Conservation (phyloP, 2,113 vertebrate species). For the Microcebus murinus region DNA sequence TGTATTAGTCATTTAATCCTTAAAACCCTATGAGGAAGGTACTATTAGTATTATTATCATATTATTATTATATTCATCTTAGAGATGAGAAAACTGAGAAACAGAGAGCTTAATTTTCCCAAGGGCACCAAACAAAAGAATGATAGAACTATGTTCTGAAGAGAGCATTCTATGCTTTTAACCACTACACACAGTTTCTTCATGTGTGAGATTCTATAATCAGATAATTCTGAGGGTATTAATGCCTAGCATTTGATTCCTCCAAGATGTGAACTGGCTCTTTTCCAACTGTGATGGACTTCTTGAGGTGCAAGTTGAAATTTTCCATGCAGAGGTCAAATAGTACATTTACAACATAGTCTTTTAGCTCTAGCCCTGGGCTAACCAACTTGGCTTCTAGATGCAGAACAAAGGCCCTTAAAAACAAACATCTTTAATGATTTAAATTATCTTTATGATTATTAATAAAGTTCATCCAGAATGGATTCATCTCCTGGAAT, state of each 20-base stretch:
- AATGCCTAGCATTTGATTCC: neutral
- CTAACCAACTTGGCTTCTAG: neutral
- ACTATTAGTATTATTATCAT: neutral
- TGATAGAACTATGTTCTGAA: neutral
- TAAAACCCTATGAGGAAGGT: neutral
- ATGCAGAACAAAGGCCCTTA: neutral
- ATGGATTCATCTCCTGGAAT: neutral
- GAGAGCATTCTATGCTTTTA: neutral
- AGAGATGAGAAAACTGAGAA: constrained; percentile 12
- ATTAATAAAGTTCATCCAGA: neutral
- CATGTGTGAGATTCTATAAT: neutral
- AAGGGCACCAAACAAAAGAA: neutral
- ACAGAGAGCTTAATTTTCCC: neutral
- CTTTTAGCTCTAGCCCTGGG: neutral
- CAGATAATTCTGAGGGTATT: neutral
- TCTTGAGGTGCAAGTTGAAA: neutral
- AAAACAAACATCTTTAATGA: neutral
- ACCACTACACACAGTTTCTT: neutral
- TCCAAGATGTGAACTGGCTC: neutral
- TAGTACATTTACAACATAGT: neutral
- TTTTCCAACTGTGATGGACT: neutral
- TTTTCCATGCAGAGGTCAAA: neutral
- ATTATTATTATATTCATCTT: neutral
- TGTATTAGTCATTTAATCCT: neutral
- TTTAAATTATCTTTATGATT: neutral